These are phyloP conservation scores for Corythornis leucogaster DNA, from an alignment of 2,797 vertebrate genomes.

Conservation along the genomic window DNA sequence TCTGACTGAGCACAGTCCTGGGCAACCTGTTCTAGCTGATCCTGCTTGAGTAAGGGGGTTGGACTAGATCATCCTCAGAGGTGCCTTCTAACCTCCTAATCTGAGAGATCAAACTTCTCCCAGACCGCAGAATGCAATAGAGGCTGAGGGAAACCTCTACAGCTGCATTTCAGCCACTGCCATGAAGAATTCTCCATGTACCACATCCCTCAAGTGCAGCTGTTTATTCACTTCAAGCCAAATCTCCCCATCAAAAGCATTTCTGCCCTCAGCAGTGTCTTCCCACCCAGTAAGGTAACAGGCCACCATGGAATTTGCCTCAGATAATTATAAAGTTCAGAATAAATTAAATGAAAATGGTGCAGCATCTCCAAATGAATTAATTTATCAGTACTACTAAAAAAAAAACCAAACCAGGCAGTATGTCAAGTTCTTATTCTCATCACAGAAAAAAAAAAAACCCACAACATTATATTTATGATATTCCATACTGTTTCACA, in stretches of 20 bases:
- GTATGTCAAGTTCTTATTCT: neutral
- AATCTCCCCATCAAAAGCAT: neutral
- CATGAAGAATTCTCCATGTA: neutral
- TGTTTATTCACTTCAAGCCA: neutral
- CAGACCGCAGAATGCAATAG: neutral
- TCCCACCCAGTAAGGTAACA: neutral
- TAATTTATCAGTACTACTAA: neutral
- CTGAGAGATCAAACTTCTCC: neutral
- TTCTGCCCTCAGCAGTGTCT: neutral
- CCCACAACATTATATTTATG: neutral
- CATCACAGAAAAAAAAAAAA: neutral
- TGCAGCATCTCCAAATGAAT: neutral
- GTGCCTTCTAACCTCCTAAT: neutral
- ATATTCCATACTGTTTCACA: neutral
- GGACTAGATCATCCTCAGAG: neutral
- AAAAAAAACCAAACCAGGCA: neutral
- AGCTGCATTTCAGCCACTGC: neutral
- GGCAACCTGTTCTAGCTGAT: neutral
- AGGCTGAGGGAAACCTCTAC: neutral
- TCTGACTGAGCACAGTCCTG: neutral
- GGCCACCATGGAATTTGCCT: neutral
- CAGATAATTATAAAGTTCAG: neutral
- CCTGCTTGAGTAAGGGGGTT: neutral
- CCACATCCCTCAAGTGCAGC: neutral
- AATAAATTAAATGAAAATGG: neutral